Percentiles rank a stretch among this genome's conserved stretches.
Conservation (phyloP, 2,888 invertebrate species). For the Notodonta dromedarius region DNA sequence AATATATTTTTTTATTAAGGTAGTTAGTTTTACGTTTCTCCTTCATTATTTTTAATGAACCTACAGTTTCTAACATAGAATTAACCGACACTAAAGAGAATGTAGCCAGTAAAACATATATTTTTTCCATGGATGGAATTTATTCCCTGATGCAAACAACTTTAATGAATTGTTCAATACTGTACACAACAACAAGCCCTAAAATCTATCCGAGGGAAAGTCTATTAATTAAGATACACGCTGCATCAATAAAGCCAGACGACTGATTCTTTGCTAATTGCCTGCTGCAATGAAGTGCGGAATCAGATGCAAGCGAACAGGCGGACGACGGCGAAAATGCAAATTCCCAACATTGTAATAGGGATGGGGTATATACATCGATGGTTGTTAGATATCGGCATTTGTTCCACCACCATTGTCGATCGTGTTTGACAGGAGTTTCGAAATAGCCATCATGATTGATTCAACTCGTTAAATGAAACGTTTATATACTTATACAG, state of each 20-base stretch:
- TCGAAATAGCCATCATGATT: too few species aligned
- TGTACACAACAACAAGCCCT: conserved; percentile 13
- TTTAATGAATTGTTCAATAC: not conserved
- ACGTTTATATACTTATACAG: too few species aligned
- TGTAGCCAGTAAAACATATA: too few species aligned
- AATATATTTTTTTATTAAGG: too few species aligned
- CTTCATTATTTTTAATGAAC: too few species aligned
- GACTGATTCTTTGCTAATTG: conserved; percentile 76
- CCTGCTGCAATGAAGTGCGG: conserved; percentile 59
- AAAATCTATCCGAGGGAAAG: conserved; percentile 28
- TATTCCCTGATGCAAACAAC: conserved; percentile 7
- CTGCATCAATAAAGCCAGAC: conserved; percentile 68
- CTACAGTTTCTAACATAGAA: too few species aligned
- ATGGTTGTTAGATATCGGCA: not conserved
- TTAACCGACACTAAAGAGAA: too few species aligned
- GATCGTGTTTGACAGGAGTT: too few species aligned
- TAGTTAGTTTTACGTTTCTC: too few species aligned
- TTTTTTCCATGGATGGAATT: too few species aligned
- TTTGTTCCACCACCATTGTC: too few species aligned
- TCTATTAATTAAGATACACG: conserved; percentile 65
- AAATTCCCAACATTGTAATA: conserved; percentile 46
- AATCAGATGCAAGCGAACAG: conserved; percentile 55
- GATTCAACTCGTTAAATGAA: too few species aligned
- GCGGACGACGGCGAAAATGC: conserved; percentile 52
- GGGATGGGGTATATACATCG: not conserved